Percentiles rank a stretch among this genome's conserved stretches.
phyloP scores from a whole-genome alignment of 2,888 invertebrate genomes.

The Campopleginae sp. region DNA sequence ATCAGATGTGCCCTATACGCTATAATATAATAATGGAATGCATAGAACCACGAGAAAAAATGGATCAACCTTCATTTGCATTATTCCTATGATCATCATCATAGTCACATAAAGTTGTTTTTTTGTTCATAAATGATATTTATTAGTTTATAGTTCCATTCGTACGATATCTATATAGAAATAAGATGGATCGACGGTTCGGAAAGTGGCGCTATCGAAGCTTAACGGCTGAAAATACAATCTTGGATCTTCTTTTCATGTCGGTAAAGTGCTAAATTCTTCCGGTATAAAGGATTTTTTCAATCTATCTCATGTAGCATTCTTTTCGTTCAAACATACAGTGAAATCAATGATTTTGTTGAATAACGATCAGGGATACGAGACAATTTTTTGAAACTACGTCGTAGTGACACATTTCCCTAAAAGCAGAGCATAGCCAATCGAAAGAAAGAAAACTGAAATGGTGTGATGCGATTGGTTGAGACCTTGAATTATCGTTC shows the following conservation, averaged over 20 bases:
- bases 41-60: not conserved
- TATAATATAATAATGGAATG: not conserved
- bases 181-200: not conserved
- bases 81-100: not conserved
- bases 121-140: too few relatives aligned
- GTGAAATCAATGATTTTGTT: not conserved
- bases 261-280: not conserved
- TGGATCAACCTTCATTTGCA: not conserved
- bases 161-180: not conserved
- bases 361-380: not conserved
- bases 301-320: too few relatives aligned
- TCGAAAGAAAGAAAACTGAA: too few relatives aligned
- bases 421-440: too few relatives aligned
- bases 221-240: not conserved
- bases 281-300: too few relatives aligned
- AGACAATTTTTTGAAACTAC: not conserved
- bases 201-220: not conserved
- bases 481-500: not conserved
- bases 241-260: not conserved
- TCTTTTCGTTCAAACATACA: not conserved
- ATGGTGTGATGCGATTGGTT: not conserved
- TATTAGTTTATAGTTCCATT: not conserved
- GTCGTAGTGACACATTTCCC: not conserved
- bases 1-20: not conserved
- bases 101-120: too few relatives aligned